These are phyloP conservation scores for Ladona fulva DNA, from an alignment of 1,140 invertebrate species.

Conservation along the genomic window DNA sequence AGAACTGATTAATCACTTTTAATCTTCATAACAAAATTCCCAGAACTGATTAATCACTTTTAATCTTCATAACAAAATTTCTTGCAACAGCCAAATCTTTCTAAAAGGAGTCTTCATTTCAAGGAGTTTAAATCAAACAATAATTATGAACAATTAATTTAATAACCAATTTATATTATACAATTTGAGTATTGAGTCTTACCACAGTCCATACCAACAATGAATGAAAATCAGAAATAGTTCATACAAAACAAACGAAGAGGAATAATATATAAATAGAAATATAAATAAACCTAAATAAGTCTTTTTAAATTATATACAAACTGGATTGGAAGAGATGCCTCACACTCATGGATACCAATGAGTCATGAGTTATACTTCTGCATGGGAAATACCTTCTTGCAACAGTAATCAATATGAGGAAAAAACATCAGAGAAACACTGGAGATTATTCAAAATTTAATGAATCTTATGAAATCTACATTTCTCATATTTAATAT, in stretches of 20 bases:
- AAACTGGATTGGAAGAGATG: neutral
- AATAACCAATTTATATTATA: neutral
- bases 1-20: no score
- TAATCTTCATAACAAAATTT: no score
- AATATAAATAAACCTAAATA: neutral
- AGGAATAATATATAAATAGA: neutral
- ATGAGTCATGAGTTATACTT: neutral
- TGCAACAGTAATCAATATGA: neutral
- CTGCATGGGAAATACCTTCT: neutral
- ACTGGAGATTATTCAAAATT: no score
- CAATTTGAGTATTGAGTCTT: neutral
- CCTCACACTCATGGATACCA: neutral
- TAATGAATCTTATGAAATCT: no score
- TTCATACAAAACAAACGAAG: neutral
- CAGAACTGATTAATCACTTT: no score
- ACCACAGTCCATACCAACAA: neutral
- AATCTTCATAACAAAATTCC: no score
- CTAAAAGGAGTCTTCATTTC: no score
- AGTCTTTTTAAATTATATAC: neutral
- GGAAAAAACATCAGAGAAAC: no score
- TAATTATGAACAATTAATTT: neutral
- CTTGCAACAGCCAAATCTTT: no score
- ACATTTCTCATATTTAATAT: no score
- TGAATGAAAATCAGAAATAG: neutral
- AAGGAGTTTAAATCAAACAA: no score